Evolutionary conservation across 2,888 invertebrate genomes (phyloP), one percentile per base, ranked within the genome.

Genomic region (Calameuta pallipes): DNA sequence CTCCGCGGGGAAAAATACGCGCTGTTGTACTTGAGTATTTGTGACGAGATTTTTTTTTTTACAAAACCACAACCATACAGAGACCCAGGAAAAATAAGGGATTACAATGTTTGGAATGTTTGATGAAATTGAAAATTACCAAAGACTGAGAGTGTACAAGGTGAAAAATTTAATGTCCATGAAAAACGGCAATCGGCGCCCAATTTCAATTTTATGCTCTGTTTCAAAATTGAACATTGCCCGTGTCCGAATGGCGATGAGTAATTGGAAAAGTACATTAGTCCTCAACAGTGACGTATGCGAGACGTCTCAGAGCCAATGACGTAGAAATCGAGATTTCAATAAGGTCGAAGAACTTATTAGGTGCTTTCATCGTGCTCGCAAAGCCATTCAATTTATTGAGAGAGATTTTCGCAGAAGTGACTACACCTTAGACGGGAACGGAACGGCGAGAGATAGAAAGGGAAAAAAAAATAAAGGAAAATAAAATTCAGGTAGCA

Each of bases 341-440:
- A 83, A 83, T 83, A 82, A 83, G 79, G 80, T 74, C 34, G 70
- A 82, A 80, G 83, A 80, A 78, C 80, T 83, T 81, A 83, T 83
- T 83, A 83, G 80, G 69, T 76, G 71, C 77, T 81, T 80, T 78
- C 71, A 75, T 82, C 76, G 74, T 73, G 73, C 78, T 74, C 75
- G 77, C 79, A 78, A 78, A 80, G 76, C 83, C 76, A 82, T 83
- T 83, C 80, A 83, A 83, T 83, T 83, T 82, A 75, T 76, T 76
- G 74, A 69, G 76, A 77, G 78, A 79, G 33, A 71, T 23, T 56
- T 56, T 56, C 23, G 41, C 41, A 23, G 41, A 6, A 15, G 41
- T 9, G 23, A 23, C 41, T 56, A 56, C 41, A 56, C 41, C 23
- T 56, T 6, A 23, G 15, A 23, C 23, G 41, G 23, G 41, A 56